Evolutionary conservation across 2,797 vertebrate genomes (phyloP).

Genomic region (Liasis olivaceus): DNA sequence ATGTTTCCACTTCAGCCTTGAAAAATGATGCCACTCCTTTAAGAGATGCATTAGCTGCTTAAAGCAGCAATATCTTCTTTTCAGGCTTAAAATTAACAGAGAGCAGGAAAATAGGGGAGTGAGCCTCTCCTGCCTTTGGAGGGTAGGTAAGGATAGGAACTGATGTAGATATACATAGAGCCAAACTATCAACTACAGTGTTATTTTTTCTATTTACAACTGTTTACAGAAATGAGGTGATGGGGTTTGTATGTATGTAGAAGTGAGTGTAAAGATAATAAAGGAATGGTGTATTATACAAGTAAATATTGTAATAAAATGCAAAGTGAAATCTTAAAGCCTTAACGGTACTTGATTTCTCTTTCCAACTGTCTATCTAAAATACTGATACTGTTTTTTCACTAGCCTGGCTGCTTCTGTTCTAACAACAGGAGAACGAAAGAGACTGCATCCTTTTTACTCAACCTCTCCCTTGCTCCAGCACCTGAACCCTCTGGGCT

Average conservation of each 20-base stretch:
- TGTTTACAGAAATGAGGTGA: neutral
- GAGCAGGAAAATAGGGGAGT: neutral
- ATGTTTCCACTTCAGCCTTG: neutral
- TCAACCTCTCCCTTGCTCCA: too few species aligned
- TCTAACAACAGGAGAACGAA: neutral
- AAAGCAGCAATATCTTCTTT: neutral
- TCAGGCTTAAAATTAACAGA: neutral
- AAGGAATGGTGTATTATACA: neutral
- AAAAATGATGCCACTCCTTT: neutral
- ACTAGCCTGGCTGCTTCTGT: neutral
- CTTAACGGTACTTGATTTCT: neutral
- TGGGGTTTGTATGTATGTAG: neutral
- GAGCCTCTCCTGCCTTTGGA: neutral
- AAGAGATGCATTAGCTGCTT: neutral
- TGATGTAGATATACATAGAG: neutral
- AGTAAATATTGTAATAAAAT: neutral
- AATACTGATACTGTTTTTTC: neutral
- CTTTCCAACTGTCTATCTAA: neutral
- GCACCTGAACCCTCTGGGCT: neutral
- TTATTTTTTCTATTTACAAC: neutral
- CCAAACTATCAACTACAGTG: neutral
- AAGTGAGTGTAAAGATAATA: neutral
- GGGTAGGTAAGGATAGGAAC: neutral
- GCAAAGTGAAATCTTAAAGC: neutral
- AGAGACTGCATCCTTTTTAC: too few species aligned